Evolutionary conservation across 2,888 invertebrate species (phyloP).

Genomic region (Brachyopa scutellaris): DNA sequence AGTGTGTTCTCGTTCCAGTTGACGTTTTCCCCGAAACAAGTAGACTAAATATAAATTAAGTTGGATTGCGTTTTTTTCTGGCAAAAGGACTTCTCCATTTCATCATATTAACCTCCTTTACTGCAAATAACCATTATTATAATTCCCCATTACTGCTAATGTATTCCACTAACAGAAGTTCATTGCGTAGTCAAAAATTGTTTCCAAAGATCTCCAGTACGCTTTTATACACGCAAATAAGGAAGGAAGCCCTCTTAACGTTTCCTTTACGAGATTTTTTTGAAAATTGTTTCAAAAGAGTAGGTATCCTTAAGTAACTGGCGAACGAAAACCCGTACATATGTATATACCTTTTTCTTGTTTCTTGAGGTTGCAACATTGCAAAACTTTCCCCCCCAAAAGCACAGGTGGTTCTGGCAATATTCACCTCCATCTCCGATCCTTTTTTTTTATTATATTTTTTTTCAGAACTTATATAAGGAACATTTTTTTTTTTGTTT

Average conservation of each 20-base stretch:
- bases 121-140: conserved; percentile 20
- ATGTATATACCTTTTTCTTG: background rate
- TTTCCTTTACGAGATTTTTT: conserved; percentile 14
- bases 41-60: conserved; percentile 15
- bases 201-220: background rate
- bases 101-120: conserved; percentile 21
- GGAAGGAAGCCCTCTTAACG: background rate
- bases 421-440: conserved; percentile 3
- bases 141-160: conserved; percentile 37
- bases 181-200: background rate
- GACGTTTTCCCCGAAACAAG: background rate
- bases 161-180: conserved; percentile 35
- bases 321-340: too few relatives aligned
- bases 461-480: conserved; percentile 1
- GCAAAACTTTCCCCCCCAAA: conserved; percentile 3
- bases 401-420: conserved; percentile 21
- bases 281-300: too few relatives aligned
- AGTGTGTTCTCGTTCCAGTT: background rate
- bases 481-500: conserved; percentile 8
- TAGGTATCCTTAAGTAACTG: conserved; percentile 25
- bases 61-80: background rate
- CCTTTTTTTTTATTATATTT: background rate
- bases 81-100: background rate
- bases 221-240: background rate
- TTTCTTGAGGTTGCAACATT: conserved; percentile 9